Conservation (phyloP, 92 coral and sea anemone species). For the Chrysogorgia sp. region DNA sequence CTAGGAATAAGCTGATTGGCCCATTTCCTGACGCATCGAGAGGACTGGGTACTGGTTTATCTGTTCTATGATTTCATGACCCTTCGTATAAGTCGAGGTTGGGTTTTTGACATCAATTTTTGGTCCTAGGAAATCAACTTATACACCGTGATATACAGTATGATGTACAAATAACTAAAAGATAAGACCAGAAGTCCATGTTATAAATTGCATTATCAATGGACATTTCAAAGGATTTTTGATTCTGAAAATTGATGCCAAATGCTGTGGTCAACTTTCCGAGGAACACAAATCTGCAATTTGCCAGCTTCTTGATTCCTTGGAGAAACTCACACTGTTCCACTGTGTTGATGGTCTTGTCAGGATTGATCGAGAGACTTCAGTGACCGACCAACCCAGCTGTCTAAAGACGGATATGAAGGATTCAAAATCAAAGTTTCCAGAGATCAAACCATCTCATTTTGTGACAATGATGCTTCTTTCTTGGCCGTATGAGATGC, state of each 20-base stretch:
- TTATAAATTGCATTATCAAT: not conserved
- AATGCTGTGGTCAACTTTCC: slow-evolving; percentile 26
- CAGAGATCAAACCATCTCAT: slow-evolving; percentile 6
- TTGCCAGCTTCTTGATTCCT: slow-evolving; percentile 8
- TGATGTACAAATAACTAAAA: not conserved
- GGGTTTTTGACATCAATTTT: too few species aligned
- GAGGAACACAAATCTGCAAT: slow-evolving; percentile 21
- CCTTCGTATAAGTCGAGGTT: too few species aligned
- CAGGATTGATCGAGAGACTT: not conserved
- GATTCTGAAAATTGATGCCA: not conserved
- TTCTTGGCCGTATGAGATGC: slow-evolving; percentile 24
- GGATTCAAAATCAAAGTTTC: not conserved
- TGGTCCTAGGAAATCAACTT: too few species aligned
- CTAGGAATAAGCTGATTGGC: too few species aligned
- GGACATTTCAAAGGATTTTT: slow-evolving; percentile 17
- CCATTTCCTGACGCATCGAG: too few species aligned
- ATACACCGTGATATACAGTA: too few species aligned
- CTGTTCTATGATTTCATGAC: too few species aligned
- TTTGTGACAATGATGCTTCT: slow-evolving; percentile 27
- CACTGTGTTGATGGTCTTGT: not conserved
- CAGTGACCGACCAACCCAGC: not conserved
- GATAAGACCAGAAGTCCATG: not conserved
- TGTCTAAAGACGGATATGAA: not conserved
- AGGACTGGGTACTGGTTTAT: too few species aligned
- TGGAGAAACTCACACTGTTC: slow-evolving; percentile 7